Evolutionary conservation across 2,797 vertebrate genomes (phyloP).

Genomic region (Pempheris klunzingeri): DNA sequence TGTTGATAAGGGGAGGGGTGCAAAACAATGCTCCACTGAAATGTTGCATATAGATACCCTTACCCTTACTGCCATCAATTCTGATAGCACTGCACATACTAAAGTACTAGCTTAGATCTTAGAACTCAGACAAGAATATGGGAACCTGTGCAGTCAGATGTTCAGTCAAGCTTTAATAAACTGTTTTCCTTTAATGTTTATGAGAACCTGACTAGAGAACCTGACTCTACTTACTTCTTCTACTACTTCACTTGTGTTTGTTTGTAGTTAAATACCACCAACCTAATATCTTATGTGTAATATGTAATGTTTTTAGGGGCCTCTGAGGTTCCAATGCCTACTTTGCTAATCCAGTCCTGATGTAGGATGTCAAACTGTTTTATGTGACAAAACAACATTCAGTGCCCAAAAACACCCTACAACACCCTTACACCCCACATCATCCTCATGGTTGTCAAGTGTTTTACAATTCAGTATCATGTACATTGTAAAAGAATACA

Average conservation of each 20-base stretch:
- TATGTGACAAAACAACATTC: background rate
- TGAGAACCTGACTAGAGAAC: too few species aligned
- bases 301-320: too few species aligned
- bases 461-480: background rate
- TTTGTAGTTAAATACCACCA: constrained; percentile 2
- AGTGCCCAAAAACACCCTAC: too few species aligned
- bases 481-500: too few species aligned
- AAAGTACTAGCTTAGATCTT: background rate
- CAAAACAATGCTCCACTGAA: background rate
- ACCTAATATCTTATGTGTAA: too few species aligned
- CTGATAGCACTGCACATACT: background rate
- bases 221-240: too few species aligned
- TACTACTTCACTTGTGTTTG: background rate
- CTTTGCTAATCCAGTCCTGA: background rate
- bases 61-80: too few species aligned
- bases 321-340: background rate
- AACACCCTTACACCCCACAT: too few species aligned
- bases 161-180: background rate
- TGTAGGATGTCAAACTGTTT: background rate
- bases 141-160: background rate
- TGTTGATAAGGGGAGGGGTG: background rate
- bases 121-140: background rate
- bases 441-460: background rate
- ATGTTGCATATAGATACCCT: too few species aligned
- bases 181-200: background rate